Evolutionary conservation across 2,113 vertebrate species (phyloP).

Genomic region (Leptocoma aspasia): DNA sequence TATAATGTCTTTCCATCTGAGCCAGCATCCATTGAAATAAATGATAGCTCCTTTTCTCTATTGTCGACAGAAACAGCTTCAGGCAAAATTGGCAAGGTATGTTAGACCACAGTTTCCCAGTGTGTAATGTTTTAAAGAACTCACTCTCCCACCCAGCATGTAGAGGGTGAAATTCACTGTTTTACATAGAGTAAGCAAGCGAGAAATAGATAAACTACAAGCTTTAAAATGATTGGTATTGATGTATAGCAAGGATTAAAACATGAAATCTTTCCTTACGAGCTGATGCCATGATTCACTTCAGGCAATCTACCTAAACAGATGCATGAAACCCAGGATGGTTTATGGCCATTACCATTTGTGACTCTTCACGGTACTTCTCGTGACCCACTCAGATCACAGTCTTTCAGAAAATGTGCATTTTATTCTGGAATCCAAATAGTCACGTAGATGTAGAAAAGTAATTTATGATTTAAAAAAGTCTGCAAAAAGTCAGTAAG

Average conservation of each 20-base stretch:
- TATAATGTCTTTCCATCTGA: background rate
- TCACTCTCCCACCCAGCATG: background rate
- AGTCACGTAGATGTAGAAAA: background rate
- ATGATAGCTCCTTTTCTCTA: conserved; percentile 6
- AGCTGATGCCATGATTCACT: background rate
- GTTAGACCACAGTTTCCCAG: background rate
- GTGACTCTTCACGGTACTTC: background rate
- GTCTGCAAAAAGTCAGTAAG: background rate
- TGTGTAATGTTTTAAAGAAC: background rate
- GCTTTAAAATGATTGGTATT: background rate
- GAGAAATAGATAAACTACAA: background rate
- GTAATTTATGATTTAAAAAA: background rate
- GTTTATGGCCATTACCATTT: background rate
- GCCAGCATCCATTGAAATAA: conserved; percentile 22
- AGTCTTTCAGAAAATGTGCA: background rate
- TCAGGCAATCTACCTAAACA: background rate
- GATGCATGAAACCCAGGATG: background rate
- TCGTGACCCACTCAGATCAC: background rate
- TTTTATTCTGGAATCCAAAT: conserved; percentile 1
- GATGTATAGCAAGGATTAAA: background rate
- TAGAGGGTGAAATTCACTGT: background rate
- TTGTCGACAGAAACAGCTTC: conserved; percentile 23
- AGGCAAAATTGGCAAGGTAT: conserved; percentile 32
- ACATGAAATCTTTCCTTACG: background rate
- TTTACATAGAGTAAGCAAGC: background rate